Base-by-base conservation (phyloP, 2,888 invertebrate species). In the Nebria brevicollis region DNA sequence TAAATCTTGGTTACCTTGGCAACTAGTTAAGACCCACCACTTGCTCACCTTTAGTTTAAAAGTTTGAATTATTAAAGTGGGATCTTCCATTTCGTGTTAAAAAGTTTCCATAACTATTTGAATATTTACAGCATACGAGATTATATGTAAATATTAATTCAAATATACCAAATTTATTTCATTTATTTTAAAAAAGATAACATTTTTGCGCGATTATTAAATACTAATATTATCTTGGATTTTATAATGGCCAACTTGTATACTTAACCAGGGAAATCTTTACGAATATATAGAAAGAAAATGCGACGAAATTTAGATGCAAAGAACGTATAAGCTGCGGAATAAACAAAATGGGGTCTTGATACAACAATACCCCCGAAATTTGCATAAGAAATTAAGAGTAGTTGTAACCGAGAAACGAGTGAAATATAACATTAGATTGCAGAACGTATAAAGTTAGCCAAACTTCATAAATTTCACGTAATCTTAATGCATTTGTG, bases 331-430 rank as follows among this genome's bases (percentile, higher is more conserved):
- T 20, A 77, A 77, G 41, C 77, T 41, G 42, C 20, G 43, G 77
- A 77, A 77, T 77, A 77, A 77, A 77, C 77, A 77, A 68, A 66
- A 77, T 70, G 77, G 77, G 68, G 77, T 43, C 77, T 77, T 77
- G 66, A 68, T 66, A 77, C 43, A 77, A 77, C 77, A 77, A 77
- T 77, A 70, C 77, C 68, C 43, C 34, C 8, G 70, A 77, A 77
- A 77, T 77, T 77, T 77, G 68, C 77, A 77, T 77, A 77, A 77
- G 77, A 77, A 77, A 77, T 77, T 77, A 77, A 77, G 77, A 70
- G 77, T 41, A 77, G 70, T 70, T 70, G 77, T 77, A 68, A 77
- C 77, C 42, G 70, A 77, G 75, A 73, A 8, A 20, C 64, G 64
- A 11, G 20, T n/a, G 10, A 77, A 77, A 77, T 66, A 77, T 70